These are phyloP conservation scores for Gobius niger DNA, from an alignment of 2,113 vertebrate species.

Conservation along the genomic window DNA sequence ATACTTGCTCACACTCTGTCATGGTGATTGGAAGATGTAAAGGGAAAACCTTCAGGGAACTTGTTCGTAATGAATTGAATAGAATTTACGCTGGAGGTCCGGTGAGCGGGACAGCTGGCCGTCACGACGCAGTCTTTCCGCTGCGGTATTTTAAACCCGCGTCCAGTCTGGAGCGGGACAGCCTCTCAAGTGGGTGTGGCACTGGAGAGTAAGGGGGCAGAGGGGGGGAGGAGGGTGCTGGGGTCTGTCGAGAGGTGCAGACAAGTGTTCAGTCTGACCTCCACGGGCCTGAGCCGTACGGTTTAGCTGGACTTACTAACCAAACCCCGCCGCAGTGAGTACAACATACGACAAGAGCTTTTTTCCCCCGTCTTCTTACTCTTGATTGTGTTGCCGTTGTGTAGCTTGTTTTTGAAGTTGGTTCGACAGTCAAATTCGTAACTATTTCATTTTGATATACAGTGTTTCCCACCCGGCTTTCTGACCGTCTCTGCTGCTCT, in stretches of 20 bases:
- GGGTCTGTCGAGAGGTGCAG: conserved; percentile 24
- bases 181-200: conserved; percentile 48
- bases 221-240: conserved; percentile 17
- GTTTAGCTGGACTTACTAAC: conserved; percentile 32
- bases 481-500: not conserved
- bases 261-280: conserved; percentile 40
- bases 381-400: conserved; percentile 1
- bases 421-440: not conserved
- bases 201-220: conserved; percentile 13
- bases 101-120: conserved; percentile 67
- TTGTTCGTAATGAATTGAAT: not conserved
- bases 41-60: not conserved
- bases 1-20: conserved; percentile 1
- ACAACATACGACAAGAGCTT: not conserved
- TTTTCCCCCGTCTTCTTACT: not conserved
- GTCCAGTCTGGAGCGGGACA: conserved; percentile 53
- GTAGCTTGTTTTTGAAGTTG: not conserved
- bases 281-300: conserved; percentile 40
- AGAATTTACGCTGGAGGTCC: conserved; percentile 7
- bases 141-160: conserved; percentile 77
- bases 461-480: not conserved
- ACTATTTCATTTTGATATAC: not conserved
- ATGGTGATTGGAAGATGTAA: not conserved
- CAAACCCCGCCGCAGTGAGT: conserved; percentile 59
- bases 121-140: conserved; percentile 37